phyloP scores from a whole-genome alignment of 2,888 invertebrate genomes.

The Vanessa cardui region DNA sequence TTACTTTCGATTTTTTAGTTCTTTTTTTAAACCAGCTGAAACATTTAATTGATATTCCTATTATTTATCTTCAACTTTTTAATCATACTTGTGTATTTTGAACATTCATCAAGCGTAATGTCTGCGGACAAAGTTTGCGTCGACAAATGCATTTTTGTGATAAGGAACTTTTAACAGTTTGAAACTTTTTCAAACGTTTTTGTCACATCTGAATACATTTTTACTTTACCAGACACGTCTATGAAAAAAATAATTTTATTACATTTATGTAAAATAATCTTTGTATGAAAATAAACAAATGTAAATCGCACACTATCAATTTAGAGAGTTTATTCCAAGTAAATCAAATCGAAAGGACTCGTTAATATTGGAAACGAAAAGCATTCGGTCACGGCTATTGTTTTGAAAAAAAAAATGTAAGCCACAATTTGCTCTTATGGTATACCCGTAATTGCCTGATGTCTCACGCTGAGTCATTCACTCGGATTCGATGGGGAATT shows the following conservation, averaged over 20 bases:
- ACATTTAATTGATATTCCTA: not conserved
- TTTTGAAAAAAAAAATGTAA: slow-evolving; percentile 42
- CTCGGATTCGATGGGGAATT: slow-evolving; percentile 53
- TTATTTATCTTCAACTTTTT: not conserved
- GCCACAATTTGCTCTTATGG: slow-evolving; percentile 40
- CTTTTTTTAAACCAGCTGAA: too few relatives aligned
- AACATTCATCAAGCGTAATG: slow-evolving; percentile 2
- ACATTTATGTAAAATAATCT: too few relatives aligned
- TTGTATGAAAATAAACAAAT: too few relatives aligned
- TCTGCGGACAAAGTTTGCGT: slow-evolving; percentile 14
- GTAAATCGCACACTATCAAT: too few relatives aligned
- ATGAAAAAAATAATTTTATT: too few relatives aligned
- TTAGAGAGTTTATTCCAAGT: too few relatives aligned
- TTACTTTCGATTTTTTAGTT: too few relatives aligned
- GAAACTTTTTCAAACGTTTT: not conserved
- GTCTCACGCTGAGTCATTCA: slow-evolving; percentile 75
- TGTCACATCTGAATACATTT: not conserved
- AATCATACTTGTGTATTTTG: not conserved
- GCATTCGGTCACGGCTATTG: slow-evolving; percentile 40
- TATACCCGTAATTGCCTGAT: slow-evolving; percentile 53
- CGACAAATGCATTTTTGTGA: slow-evolving; percentile 23
- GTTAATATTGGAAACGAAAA: slow-evolving; percentile 20
- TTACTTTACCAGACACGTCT: too few relatives aligned
- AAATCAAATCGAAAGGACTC: too few relatives aligned
- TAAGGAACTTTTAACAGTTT: slow-evolving; percentile 16